A percentile compares a stretch with the other conserved stretches of the same genome.
Conservation (phyloP, 2,113 vertebrate genomes). For the Rhadina sibilatrix region DNA sequence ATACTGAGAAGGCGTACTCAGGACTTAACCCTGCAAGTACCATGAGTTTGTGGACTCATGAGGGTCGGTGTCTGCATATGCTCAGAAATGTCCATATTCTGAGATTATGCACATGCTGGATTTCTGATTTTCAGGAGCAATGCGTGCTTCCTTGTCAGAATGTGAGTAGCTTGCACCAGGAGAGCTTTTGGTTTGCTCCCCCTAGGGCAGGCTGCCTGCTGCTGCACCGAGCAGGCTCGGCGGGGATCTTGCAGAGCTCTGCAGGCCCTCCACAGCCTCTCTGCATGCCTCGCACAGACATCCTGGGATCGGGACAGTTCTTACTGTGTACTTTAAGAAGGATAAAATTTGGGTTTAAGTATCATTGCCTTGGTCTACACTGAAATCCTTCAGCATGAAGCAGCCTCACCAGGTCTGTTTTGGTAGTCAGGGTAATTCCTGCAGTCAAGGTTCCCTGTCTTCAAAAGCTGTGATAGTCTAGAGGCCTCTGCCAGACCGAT, state of each 20-base stretch:
- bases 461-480: not conserved
- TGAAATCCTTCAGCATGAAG: not conserved
- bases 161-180: not conserved
- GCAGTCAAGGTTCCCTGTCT: not conserved
- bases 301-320: not conserved
- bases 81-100: not conserved
- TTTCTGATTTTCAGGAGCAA: not conserved
- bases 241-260: not conserved
- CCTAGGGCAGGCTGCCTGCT: not conserved
- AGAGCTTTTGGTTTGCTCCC: not conserved
- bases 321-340: not conserved
- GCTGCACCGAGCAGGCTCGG: not conserved
- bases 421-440: not conserved
- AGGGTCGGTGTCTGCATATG: not conserved
- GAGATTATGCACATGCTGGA: not conserved
- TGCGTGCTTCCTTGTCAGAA: not conserved
- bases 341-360: not conserved
- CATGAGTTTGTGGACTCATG: not conserved
- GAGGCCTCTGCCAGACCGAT: not conserved
- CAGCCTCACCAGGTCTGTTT: not conserved
- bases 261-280: not conserved
- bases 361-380: not conserved
- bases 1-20: not conserved
- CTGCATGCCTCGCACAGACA: rapidly evolving
- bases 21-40: constrained; percentile 25